Evolutionary conservation across 1,140 invertebrate genomes (phyloP), one percentile per base, ranked within the genome.

Genomic region (Lutraria rhynchaena): DNA sequence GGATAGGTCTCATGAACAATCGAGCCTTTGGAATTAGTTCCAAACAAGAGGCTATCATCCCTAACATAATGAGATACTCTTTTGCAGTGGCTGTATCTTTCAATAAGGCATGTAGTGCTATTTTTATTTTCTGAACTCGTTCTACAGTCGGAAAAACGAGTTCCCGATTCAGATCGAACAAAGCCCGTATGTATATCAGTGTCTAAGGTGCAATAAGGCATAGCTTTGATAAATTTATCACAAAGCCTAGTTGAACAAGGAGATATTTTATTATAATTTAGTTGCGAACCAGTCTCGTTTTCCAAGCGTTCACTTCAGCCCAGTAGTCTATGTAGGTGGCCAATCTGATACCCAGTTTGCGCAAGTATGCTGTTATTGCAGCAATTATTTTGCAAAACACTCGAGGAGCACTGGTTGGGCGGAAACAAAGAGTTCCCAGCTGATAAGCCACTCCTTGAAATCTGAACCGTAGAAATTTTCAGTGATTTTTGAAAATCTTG

Each of bases 281-380:
- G 65, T 29, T 55, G 53, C 1, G 35, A 51, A 5, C n/a, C n/a
- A n/a, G n/a, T n/a, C n/a, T n/a, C n/a, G n/a, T n/a, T n/a, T n/a
- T n/a, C n/a, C n/a, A 11, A 19, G 1, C 17, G 44, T 51, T 71
- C 19, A 27, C 35, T 3, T 13, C 49, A 7, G 63, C 46, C 57
- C 65, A 81, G 49, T 81, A 57, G 65, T 81, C 65, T n/a, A 81
- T 27, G 19, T 71, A 81, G 17, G 24, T 61, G 53, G 65, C 51
- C 22, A 71, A n/a, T 11, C 77, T 1, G 5, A 81, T 13, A 49
- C 22, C 51, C 17, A 31, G 53, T 15, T 60, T 60, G 9, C 67
- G 15, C 0, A 81, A 29, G 27, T 65, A 22, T 44, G 61, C 35
- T 4, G 44, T 55, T 33, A 81, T 67, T 60, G 60, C 53, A 5